A percentile compares a stretch with the other conserved stretches of the same genome.
These are phyloP conservation scores for Eupsittula cactorum DNA, from an alignment of 2,113 vertebrate genomes.

Conservation along the genomic window DNA sequence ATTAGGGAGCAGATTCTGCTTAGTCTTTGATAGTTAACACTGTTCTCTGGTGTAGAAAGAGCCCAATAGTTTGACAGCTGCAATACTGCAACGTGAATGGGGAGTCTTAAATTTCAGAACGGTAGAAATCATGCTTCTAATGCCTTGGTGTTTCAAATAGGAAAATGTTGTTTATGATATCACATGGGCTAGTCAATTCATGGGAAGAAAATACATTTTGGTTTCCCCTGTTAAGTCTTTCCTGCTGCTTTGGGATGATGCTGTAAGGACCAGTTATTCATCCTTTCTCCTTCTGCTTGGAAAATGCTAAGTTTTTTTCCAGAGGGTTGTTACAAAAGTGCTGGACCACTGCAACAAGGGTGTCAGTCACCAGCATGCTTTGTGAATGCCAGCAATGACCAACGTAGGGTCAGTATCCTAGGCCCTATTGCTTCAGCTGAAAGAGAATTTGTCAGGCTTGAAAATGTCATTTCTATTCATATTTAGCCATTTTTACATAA, in stretches of 20 bases:
- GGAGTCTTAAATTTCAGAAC: background rate
- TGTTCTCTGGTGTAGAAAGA: background rate
- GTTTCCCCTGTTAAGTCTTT: background rate
- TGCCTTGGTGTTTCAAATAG: background rate
- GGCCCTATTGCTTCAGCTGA: background rate
- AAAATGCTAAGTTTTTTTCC: background rate
- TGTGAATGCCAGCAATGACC: accelerated
- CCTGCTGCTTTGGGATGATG: background rate
- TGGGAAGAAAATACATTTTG: background rate
- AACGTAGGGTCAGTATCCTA: background rate
- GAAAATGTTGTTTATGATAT: background rate
- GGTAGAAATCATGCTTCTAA: background rate
- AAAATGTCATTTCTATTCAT: background rate
- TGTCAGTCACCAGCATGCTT: background rate
- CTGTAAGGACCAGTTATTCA: background rate
- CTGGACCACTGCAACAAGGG: background rate
- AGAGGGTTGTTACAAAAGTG: background rate
- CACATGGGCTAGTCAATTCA: background rate
- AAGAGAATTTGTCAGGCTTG: background rate
- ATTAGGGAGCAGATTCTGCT: background rate
- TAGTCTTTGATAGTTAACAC: background rate
- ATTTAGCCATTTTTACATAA: background rate
- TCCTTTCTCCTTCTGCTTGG: background rate
- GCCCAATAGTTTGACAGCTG: background rate
- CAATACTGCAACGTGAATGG: background rate